Evolutionary conservation across 2,888 invertebrate genomes (phyloP).

Genomic region (Leptura quadrifasciata): DNA sequence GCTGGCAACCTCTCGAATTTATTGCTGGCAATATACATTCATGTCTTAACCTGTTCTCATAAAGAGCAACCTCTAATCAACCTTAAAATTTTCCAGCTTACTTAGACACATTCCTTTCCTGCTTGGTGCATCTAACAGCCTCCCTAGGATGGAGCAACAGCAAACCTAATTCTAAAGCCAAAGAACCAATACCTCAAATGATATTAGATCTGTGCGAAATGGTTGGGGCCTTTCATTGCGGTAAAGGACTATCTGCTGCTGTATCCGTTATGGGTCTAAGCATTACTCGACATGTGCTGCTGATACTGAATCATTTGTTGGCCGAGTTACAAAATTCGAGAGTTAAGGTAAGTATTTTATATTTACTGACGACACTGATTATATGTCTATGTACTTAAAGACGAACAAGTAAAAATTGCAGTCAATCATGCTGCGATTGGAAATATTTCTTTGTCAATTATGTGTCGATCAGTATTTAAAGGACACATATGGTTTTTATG

Average conservation of each 20-base stretch:
- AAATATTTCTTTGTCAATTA: no score
- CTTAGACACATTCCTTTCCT: slow-evolving; percentile 74
- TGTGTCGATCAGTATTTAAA: no score
- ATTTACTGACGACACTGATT: neutral
- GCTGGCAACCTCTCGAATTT: no score
- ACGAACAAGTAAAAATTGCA: no score
- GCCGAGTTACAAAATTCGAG: slow-evolving; percentile 74
- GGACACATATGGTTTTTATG: no score
- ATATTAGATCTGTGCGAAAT: slow-evolving; percentile 74
- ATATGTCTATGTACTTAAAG: no score
- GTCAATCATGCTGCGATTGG: no score
- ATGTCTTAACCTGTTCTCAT: no score
- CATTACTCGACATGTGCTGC: slow-evolving; percentile 75
- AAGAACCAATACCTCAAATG: slow-evolving; percentile 69
- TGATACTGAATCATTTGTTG: slow-evolving; percentile 76
- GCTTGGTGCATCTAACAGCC: slow-evolving; percentile 75
- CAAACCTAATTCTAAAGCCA: slow-evolving; percentile 61
- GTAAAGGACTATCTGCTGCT: slow-evolving; percentile 73
- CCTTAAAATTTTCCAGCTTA: slow-evolving; percentile 70
- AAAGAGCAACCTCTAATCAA: neutral
- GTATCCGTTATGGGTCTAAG: slow-evolving; percentile 77
- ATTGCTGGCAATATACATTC: no score
- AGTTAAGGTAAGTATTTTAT: slow-evolving; percentile 68
- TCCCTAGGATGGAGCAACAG: slow-evolving; percentile 73
- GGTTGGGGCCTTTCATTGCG: slow-evolving; percentile 75